Evolutionary conservation across 2,113 vertebrate genomes (phyloP).

Genomic region (Apaloderma vittatum): DNA sequence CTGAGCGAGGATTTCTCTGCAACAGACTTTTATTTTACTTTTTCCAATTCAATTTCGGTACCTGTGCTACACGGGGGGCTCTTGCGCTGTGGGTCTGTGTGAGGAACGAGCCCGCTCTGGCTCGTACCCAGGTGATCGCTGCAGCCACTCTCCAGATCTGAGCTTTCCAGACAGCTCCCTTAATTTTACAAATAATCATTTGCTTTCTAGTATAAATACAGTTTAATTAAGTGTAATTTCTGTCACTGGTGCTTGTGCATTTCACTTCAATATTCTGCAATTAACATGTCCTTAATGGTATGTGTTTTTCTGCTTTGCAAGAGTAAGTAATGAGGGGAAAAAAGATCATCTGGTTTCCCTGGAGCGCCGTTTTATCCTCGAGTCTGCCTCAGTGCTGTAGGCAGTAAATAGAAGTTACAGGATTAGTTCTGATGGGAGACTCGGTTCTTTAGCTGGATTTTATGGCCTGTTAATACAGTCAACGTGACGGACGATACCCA

Average conservation of each 20-base stretch:
- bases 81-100: background rate
- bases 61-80: background rate
- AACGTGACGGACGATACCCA: background rate
- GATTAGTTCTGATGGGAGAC: background rate
- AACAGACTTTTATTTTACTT: background rate
- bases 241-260: background rate
- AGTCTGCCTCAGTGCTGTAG: background rate
- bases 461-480: background rate
- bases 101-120: background rate
- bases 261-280: background rate
- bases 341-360: background rate
- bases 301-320: background rate
- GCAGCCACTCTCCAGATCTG: background rate
- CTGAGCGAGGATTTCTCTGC: background rate
- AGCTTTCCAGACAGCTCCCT: background rate
- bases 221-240: background rate
- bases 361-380: fast-evolving
- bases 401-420: background rate
- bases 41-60: fast-evolving
- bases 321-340: background rate
- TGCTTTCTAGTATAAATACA: background rate
- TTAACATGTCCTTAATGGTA: background rate
- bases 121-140: background rate
- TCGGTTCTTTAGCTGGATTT: background rate
- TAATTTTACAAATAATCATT: background rate